Evolutionary conservation across 2,113 vertebrate genomes (phyloP), one percentile per base, ranked within the genome.

Genomic region (Himantopus leucocephalus): DNA sequence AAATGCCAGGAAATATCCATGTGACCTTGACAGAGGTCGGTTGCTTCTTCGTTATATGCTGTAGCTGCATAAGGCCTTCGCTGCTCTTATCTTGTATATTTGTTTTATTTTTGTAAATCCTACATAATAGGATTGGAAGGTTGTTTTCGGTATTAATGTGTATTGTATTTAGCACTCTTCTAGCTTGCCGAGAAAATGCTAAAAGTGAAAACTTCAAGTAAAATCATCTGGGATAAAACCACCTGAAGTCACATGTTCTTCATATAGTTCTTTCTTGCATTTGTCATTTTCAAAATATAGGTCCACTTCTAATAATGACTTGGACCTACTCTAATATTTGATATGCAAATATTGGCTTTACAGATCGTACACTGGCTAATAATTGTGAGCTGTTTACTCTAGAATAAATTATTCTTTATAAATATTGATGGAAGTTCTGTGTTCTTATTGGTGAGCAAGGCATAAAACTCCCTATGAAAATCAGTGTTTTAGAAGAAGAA

Each of bases 21-120:
- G 35, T 73, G 91, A 93, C 94, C 96, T 97, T 94, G 94, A 62
- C 19, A 85, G 82, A 95, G 92, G 94, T 95, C 52, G 6, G 24
- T 85, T 78, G 67, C 74, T 91, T 74, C 39, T 94, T 85, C n/a
- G 12, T 68, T 23, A 7, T 77, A 19, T 39, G 19, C 45, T 87
- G 24, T 80, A 76, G 35, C 75, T 92, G 10, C 3, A 3, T 47
- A 74, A 81, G 55, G 35, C 52, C 70, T 93, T 85, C 7, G 10
- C 39, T 78, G 32, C 16, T 73, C 13, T 63, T 52, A 27, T 23
- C 27, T 67, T 85, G 45, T 70, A 5, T 72, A 26, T 70, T 88
- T 88, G 34, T 48, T 89, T 94, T 62, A n/a, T 90, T 87, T 91
- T 90, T 92, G 43, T 75, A 77, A 78, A 55, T 59, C 10, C 47